Evolutionary conservation across 1,140 invertebrate genomes (phyloP).

Genomic region (Charaxes varanes): DNA sequence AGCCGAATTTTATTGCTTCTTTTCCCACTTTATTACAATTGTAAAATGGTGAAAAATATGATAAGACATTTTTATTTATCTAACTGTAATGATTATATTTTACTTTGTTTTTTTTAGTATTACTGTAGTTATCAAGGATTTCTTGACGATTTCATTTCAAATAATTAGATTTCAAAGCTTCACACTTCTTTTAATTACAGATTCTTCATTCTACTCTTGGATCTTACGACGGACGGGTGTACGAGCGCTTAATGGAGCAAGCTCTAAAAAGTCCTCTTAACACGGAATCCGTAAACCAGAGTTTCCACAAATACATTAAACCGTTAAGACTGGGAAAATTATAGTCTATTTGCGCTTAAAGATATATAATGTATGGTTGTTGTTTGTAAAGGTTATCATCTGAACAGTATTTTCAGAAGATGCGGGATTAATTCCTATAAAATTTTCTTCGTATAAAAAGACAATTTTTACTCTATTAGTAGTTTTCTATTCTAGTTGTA

Average conservation of each 20-base stretch:
- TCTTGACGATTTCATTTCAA: background rate
- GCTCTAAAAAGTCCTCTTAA: slow-evolving; percentile 92
- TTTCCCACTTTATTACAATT: no score
- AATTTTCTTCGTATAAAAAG: no score
- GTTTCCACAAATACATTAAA: slow-evolving; percentile 84
- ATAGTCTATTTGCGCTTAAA: slow-evolving; percentile 43
- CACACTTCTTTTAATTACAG: slow-evolving; percentile 25
- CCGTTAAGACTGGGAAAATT: slow-evolving; percentile 85
- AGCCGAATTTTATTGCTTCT: no score
- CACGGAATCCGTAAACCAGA: slow-evolving; percentile 83
- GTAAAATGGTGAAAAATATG: background rate
- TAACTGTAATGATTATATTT: no score
- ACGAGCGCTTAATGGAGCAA: slow-evolving; percentile 89
- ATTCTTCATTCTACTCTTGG: slow-evolving; percentile 87
- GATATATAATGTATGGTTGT: no score
- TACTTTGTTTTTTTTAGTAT: no score
- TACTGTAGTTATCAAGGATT: no score
- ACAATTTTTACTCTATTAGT: background rate
- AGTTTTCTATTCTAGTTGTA: background rate
- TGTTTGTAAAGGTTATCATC: no score
- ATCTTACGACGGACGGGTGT: slow-evolving; percentile 93
- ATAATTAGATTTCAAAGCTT: background rate
- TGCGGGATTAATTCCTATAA: no score
- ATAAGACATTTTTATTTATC: background rate
- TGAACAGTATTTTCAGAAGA: no score